phyloP scores from a whole-genome alignment of 2,113 vertebrate species.

The Cottus gobio region DNA sequence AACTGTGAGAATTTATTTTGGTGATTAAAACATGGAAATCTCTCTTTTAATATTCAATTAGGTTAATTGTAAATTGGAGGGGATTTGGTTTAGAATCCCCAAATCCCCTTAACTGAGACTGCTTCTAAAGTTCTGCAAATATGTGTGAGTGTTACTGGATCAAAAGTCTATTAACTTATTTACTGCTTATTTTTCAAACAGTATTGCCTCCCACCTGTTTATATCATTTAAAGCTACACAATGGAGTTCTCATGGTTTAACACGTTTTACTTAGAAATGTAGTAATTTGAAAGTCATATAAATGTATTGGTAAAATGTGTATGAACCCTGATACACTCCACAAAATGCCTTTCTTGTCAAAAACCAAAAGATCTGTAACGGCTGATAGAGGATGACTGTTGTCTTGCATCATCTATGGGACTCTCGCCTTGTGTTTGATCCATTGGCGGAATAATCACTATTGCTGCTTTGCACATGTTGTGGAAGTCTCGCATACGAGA shows the following conservation, averaged over 20 bases:
- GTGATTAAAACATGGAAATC: neutral
- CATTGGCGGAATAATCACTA: too few species aligned
- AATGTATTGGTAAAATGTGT: neutral
- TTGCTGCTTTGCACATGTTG: neutral
- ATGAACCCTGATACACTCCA: neutral
- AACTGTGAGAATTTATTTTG: neutral
- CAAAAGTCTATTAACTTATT: neutral
- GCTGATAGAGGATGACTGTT: slow-evolving; percentile 37
- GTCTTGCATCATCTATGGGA: slow-evolving; percentile 42
- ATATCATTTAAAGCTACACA: neutral
- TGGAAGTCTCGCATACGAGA: neutral
- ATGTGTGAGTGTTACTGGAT: neutral
- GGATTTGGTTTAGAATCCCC: neutral
- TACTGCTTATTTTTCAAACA: neutral
- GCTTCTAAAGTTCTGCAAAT: neutral
- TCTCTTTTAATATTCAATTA: neutral
- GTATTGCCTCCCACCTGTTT: too few species aligned
- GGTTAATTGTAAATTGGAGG: neutral
- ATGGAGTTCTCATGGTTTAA: neutral
- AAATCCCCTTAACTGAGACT: neutral
- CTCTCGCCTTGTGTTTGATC: neutral
- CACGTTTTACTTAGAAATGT: neutral
- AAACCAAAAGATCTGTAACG: neutral
- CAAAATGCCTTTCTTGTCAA: slow-evolving; percentile 17
- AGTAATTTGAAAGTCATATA: neutral